These are phyloP conservation scores for Urocitellus parryii DNA, from an alignment of 2,113 vertebrate genomes.

Conservation along the genomic window DNA sequence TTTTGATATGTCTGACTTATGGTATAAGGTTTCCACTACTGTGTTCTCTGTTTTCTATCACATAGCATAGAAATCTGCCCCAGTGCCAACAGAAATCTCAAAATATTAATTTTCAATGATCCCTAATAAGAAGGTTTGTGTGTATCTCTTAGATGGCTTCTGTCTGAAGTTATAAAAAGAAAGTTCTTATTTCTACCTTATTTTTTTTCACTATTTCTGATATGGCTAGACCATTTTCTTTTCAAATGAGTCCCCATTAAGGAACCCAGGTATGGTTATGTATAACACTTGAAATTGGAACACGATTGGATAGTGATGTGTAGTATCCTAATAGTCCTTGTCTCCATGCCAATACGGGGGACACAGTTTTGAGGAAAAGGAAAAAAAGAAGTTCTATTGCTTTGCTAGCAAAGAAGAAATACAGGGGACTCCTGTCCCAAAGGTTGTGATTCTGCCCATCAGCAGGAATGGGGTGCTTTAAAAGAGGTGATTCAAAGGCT, in stretches of 20 bases:
- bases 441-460: too few relatives aligned
- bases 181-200: neutral
- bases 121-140: constrained; percentile 18
- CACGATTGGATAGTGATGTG: neutral
- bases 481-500: too few relatives aligned
- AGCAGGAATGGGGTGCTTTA: too few relatives aligned
- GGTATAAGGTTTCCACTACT: neutral
- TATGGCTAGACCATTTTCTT: neutral
- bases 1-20: constrained; percentile 1
- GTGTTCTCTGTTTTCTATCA: neutral
- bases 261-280: neutral
- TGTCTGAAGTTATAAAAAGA: neutral
- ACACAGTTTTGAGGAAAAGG: too few relatives aligned
- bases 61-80: neutral
- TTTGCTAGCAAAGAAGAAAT: too few relatives aligned
- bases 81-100: neutral
- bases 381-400: too few relatives aligned
- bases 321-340: neutral
- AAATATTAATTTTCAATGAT: constrained; percentile 45
- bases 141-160: neutral
- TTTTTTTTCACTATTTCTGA: constrained; percentile 23
- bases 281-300: neutral
- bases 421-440: too few relatives aligned
- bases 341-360: too few relatives aligned
- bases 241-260: neutral